phyloP scores from a whole-genome alignment of 2,888 invertebrate genomes.

The Cyclophora albipunctata region DNA sequence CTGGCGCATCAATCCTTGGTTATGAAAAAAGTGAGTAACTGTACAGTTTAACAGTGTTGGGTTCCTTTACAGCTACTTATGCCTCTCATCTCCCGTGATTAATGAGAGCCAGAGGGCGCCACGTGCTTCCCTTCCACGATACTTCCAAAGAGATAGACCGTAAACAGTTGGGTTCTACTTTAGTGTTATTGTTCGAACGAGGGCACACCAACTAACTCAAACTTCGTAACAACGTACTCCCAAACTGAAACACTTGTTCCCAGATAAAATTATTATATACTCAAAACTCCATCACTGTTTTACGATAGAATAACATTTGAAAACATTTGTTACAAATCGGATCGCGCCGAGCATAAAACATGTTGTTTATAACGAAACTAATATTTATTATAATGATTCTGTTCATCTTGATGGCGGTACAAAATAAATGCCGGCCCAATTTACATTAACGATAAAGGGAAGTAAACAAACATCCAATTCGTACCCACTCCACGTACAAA shows the following conservation, averaged over 20 bases:
- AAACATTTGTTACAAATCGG: no score
- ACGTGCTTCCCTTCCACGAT: conserved; percentile 49
- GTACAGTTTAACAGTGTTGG: conserved; percentile 17
- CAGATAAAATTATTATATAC: background rate
- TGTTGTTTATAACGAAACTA: no score
- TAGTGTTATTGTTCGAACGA: conserved; percentile 24
- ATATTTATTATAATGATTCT: no score
- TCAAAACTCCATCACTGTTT: no score
- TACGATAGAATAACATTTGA: background rate
- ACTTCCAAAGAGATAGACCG: conserved; percentile 30
- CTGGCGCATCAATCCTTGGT: conserved; percentile 38
- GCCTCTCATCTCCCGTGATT: conserved; percentile 57
- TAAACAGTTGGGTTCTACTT: conserved; percentile 39
- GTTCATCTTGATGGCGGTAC: no score
- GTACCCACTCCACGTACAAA: conserved; percentile 25
- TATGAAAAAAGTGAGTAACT: conserved; percentile 27
- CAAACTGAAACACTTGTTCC: conserved; percentile 1
- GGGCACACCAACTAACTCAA: conserved; percentile 13
- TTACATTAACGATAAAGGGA: conserved; percentile 17
- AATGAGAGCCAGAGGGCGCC: conserved; percentile 58
- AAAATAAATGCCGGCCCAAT: conserved; percentile 12
- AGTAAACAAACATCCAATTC: conserved; percentile 17
- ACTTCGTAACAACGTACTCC: background rate
- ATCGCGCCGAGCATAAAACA: no score
- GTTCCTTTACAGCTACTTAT: conserved; percentile 49